Evolutionary conservation across 2,797 vertebrate genomes (phyloP).

Genomic region (Mormyrops boulengeri): DNA sequence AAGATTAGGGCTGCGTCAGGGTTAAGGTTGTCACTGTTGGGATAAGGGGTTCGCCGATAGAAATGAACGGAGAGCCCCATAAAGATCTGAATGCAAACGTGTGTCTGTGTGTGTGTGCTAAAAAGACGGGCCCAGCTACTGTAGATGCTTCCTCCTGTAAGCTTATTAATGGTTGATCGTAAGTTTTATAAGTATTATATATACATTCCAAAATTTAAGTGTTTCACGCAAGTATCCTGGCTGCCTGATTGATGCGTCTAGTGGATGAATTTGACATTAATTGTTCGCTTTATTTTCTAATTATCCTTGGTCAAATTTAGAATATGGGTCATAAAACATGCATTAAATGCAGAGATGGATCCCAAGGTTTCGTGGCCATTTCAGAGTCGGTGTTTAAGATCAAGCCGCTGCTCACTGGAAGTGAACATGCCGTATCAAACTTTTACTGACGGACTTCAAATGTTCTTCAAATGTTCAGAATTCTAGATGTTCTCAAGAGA

Average conservation of each 20-base stretch:
- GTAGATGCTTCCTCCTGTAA: not conserved
- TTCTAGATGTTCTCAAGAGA: not conserved
- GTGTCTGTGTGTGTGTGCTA: not conserved
- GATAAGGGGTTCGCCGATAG: not conserved
- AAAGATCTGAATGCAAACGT: not conserved
- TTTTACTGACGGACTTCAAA: not conserved
- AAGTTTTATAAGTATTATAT: not conserved
- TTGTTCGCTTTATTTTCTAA: not conserved
- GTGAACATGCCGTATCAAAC: not conserved
- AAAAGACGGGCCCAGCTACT: not conserved
- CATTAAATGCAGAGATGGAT: not conserved
- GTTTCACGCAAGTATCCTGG: not conserved
- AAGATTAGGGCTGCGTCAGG: not conserved
- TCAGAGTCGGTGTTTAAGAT: not conserved
- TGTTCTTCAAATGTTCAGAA: not conserved
- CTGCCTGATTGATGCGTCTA: not conserved
- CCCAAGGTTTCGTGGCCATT: not conserved
- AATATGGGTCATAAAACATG: not conserved
- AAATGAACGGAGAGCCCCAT: not conserved
- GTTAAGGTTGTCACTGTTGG: not conserved
- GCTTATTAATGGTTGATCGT: not conserved
- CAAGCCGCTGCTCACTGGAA: not conserved
- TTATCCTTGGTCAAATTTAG: not conserved
- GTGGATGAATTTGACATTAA: not conserved
- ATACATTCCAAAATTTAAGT: not conserved